These are phyloP conservation scores for Xiphorhynchus erythropygius DNA, from an alignment of 2,797 vertebrate species.

Conservation along the genomic window DNA sequence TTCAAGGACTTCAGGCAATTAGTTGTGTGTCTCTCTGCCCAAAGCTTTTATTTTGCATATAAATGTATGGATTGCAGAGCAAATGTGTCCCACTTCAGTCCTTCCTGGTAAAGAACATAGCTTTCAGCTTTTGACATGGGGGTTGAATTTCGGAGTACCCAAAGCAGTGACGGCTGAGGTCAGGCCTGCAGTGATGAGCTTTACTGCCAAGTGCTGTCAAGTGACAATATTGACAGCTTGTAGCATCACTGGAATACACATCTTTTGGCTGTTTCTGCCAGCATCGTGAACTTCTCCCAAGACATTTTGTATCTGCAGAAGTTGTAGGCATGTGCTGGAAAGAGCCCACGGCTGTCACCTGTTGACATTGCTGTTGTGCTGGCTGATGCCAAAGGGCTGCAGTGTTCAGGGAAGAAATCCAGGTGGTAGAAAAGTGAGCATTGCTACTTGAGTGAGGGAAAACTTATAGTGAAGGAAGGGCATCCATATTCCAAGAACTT, in stretches of 20 bases:
- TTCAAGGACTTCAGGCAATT: background rate
- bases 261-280: background rate
- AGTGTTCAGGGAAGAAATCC: background rate
- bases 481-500: background rate
- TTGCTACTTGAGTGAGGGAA: background rate
- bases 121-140: background rate
- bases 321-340: background rate
- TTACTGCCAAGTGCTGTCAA: background rate
- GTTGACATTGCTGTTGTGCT: background rate
- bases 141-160: background rate
- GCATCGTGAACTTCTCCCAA: background rate
- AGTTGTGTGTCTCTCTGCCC: background rate
- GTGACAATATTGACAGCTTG: background rate
- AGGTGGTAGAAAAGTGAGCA: background rate
- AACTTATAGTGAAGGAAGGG: background rate
- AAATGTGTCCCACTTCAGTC: background rate
- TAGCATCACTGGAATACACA: background rate
- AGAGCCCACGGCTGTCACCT: background rate
- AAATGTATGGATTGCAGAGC: background rate
- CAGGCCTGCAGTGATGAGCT: background rate
- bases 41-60: background rate
- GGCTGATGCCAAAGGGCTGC: background rate
- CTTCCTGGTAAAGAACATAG: background rate
- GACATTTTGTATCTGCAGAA: background rate
- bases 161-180: background rate